Conservation (phyloP, 2,113 vertebrate species). For the Colinus virginianus region DNA sequence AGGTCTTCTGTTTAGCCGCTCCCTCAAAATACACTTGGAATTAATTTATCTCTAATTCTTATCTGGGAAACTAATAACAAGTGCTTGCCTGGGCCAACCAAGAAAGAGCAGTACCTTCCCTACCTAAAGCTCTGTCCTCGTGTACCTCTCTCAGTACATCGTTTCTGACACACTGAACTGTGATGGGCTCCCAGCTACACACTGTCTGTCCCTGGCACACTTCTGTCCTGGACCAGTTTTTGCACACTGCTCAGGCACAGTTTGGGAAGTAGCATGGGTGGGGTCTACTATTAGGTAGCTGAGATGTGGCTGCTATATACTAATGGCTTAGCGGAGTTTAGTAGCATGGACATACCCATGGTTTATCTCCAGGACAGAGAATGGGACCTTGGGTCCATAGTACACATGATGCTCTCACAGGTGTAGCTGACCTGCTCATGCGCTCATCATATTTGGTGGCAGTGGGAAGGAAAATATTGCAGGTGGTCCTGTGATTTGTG, state of each 20-base stretch:
- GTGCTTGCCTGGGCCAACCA: not conserved
- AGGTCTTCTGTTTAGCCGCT: not conserved
- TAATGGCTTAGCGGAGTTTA: not conserved
- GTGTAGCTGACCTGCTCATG: not conserved
- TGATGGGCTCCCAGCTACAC: accelerated
- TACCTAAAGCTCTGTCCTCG: not conserved
- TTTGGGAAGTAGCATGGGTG: not conserved
- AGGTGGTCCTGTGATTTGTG: not conserved
- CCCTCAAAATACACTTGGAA: not conserved
- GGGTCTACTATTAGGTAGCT: not conserved
- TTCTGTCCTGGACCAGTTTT: not conserved
- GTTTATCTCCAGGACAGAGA: not conserved
- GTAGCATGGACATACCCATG: not conserved
- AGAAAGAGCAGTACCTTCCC: not conserved
- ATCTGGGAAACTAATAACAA: not conserved
- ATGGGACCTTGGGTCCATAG: not conserved
- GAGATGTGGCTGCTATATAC: accelerated
- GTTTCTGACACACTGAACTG: not conserved
- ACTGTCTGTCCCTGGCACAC: not conserved
- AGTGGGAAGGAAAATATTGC: not conserved
- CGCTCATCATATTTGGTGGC: not conserved
- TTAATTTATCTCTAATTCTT: not conserved
- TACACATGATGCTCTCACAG: not conserved
- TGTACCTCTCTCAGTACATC: accelerated
- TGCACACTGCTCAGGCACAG: not conserved